These are phyloP conservation scores for Pycnomerus fuliginosus DNA, from an alignment of 2,888 invertebrate genomes.

Conservation along the genomic window DNA sequence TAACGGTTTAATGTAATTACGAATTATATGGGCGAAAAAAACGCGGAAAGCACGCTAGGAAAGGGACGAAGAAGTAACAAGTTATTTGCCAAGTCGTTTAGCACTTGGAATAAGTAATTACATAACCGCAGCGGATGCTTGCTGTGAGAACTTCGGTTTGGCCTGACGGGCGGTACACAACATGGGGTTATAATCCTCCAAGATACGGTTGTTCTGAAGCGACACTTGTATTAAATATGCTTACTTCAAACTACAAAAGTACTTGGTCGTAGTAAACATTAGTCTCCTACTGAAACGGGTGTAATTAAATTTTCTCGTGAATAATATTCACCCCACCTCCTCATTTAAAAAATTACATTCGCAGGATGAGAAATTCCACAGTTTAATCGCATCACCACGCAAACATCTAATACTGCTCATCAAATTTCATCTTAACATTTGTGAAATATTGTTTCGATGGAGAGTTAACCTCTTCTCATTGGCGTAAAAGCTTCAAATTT, in stretches of 20 bases:
- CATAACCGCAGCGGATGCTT: conserved; percentile 36
- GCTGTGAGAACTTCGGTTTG: conserved; percentile 31
- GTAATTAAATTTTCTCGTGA: conserved; percentile 1
- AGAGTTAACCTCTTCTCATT: too few relatives aligned
- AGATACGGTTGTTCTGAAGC: conserved; percentile 18
- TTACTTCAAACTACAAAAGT: conserved; percentile 12
- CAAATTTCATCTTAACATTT: too few relatives aligned
- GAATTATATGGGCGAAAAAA: conserved; percentile 21
- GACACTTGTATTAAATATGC: conserved; percentile 20
- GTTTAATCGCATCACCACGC: too few relatives aligned
- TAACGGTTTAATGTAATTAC: conserved; percentile 27
- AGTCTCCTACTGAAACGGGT: neutral
- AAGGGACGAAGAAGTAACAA: conserved; percentile 34
- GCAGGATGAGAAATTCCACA: too few relatives aligned
- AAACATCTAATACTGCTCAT: too few relatives aligned
- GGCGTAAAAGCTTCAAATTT: too few relatives aligned
- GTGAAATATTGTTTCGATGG: too few relatives aligned
- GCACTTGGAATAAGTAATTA: conserved; percentile 42
- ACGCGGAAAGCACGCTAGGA: conserved; percentile 11
- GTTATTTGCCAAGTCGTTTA: conserved; percentile 43
- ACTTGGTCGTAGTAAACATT: neutral
- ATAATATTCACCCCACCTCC: too few relatives aligned
- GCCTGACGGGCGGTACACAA: conserved; percentile 26
- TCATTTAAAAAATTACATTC: too few relatives aligned
- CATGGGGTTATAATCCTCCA: conserved; percentile 22